Base-by-base conservation (phyloP, 2,113 vertebrate species). In the Phrynocephalus versicolor region DNA sequence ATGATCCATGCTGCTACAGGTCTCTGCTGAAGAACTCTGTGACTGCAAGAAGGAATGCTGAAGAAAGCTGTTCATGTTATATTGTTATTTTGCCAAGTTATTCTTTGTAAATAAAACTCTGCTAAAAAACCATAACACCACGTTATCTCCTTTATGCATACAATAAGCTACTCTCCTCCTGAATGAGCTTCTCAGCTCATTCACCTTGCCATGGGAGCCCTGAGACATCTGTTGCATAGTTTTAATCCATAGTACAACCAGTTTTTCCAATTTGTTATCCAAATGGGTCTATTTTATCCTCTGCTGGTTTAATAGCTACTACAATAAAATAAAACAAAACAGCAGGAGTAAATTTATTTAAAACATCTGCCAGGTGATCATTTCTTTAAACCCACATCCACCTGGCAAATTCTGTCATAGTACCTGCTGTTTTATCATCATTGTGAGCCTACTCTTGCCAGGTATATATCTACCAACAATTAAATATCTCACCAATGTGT, bases 201-300 rank as follows among this genome's bases (percentile, higher is more conserved):
- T 91, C 88, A 82, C 93, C 88, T 95, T 94, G 93, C 80, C 92
- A 87, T 4, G 75, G 64, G 87, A 91, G 88, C 88, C 90, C 89
- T 75, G 85, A 94, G 88, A 93, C 90, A 92, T 91, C 92, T 93
- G 88, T 70, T 57, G 72, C 90, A 64, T 81, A 87, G 33, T 92
- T 94, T 93, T 82, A 90, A 86, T 90, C 82, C 74, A 92, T 89
- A n/a, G 58, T 80, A 91, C 57, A n/a, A 80, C 89, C 75, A 65
- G 80, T 37, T 81, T 93, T 91, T 88, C 77, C 78, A 91, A 69
- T 93, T 93, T 91, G 82, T 85, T 58, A 33, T 94, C 92, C 83
- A 88, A 92, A 85, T 92, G 88, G 90, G 88, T 88, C 92, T 88
- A 80, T 95, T 95, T 96, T 95, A 92, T 92, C 92, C 92, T 95